These are phyloP conservation scores for Anthoscopus minutus DNA, from an alignment of 2,113 vertebrate species.

Conservation along the genomic window DNA sequence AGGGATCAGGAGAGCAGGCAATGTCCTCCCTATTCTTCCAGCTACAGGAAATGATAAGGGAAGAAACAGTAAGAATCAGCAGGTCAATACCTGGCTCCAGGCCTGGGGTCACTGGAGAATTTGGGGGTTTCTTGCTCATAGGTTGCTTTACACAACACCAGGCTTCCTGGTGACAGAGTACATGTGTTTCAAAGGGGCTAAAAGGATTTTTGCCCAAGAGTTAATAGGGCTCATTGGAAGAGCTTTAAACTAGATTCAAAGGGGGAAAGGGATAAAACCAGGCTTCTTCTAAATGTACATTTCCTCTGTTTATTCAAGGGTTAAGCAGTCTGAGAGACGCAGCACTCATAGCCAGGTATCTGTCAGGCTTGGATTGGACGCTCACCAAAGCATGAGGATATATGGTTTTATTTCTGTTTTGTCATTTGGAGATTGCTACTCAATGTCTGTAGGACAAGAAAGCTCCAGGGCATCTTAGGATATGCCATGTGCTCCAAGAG, in stretches of 20 bases:
- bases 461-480: conserved; percentile 11
- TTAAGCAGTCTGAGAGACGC: neutral
- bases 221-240: neutral
- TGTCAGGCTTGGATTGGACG: conserved; percentile 38
- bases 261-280: neutral
- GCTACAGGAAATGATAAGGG: neutral
- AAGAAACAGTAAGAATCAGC: neutral
- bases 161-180: neutral
- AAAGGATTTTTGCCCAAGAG: neutral
- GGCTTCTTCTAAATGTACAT: neutral
- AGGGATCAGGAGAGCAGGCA: neutral
- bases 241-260: neutral
- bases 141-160: neutral
- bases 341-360: conserved; percentile 6
- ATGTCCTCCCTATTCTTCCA: neutral
- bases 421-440: conserved; percentile 24
- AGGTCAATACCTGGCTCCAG: neutral
- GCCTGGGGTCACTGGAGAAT: neutral
- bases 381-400: neutral
- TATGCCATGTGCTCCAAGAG: conserved; percentile 2
- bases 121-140: neutral
- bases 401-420: conserved; percentile 37
- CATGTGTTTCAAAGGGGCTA: neutral
- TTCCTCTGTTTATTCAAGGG: neutral
- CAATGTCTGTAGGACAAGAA: conserved; percentile 5